phyloP scores from a whole-genome alignment of 1,140 invertebrate genomes.

The Pogonus chalceus region DNA sequence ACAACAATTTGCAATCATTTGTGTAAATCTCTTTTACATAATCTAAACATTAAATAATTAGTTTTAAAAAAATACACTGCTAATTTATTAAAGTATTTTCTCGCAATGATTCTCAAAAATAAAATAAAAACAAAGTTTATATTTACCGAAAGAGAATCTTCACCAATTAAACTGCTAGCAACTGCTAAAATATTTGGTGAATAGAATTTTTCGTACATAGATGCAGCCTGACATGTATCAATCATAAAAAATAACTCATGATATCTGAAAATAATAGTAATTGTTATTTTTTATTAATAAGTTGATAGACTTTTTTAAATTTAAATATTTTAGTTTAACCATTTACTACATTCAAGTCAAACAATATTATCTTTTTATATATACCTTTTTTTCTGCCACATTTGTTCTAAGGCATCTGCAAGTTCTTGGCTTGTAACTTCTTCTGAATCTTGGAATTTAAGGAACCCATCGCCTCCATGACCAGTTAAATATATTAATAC shows the following conservation, averaged over 20 bases:
- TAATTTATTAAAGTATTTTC: no score
- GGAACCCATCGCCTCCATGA: constrained; percentile 97
- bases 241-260: constrained; percentile 98
- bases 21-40: no score
- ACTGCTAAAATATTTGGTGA: constrained; percentile 97
- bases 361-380: no score
- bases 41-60: no score
- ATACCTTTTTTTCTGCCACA: constrained; percentile 95
- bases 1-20: no score
- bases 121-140: background rate
- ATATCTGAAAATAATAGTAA: constrained; percentile 61
- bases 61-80: no score
- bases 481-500: constrained; percentile 94
- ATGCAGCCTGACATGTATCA: constrained; percentile 98
- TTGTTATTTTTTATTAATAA: background rate
- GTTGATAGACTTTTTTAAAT: background rate
- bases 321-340: background rate
- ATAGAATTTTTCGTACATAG: constrained; percentile 96
- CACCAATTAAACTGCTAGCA: constrained; percentile 92
- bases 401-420: constrained; percentile 97
- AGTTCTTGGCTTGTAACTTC: constrained; percentile 98
- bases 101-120: constrained; percentile 4
- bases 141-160: constrained; percentile 92
- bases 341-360: background rate
- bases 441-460: constrained; percentile 99